Evolutionary conservation across 1,140 invertebrate species (phyloP).

Genomic region (Harlomillsia oculata): DNA sequence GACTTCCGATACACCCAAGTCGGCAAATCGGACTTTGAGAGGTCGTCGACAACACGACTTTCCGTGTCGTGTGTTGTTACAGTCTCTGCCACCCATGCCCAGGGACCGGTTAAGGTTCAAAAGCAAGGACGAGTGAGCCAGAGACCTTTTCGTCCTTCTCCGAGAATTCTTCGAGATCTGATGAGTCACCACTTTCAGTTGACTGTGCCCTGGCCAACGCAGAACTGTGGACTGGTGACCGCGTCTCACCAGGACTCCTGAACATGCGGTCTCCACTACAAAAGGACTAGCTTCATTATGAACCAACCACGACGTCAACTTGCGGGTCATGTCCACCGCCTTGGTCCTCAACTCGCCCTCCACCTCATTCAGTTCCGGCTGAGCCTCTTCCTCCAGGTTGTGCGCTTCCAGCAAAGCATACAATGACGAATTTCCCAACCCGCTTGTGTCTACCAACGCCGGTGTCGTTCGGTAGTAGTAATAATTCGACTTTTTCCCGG

Average conservation of each 20-base stretch:
- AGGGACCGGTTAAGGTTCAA: not conserved
- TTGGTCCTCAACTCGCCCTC: not conserved
- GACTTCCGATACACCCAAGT: slow-evolving; percentile 27
- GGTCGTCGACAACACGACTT: slow-evolving; percentile 29
- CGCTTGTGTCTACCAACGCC: no score
- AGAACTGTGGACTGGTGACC: no score
- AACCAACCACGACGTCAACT: not conserved
- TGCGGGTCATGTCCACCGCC: not conserved
- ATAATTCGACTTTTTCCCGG: not conserved
- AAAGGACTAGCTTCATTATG: slow-evolving; percentile 7
- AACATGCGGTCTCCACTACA: not conserved
- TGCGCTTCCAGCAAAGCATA: no score
- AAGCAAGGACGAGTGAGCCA: not conserved
- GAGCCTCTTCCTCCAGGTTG: not conserved
- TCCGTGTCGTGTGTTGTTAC: slow-evolving; percentile 26
- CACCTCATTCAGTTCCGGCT: not conserved
- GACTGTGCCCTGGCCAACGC: not conserved
- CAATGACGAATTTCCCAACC: no score
- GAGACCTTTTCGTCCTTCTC: not conserved
- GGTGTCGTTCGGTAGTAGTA: no score
- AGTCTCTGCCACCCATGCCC: slow-evolving; percentile 13
- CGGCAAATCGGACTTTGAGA: slow-evolving; percentile 26
- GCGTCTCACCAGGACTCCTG: not conserved
- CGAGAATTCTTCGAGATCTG: not conserved
- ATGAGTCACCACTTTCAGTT: not conserved